A percentile compares a stretch with the other conserved stretches of the same genome.
Evolutionary conservation across 2,888 invertebrate species (phyloP).

Genomic region (Brenthis daphne): DNA sequence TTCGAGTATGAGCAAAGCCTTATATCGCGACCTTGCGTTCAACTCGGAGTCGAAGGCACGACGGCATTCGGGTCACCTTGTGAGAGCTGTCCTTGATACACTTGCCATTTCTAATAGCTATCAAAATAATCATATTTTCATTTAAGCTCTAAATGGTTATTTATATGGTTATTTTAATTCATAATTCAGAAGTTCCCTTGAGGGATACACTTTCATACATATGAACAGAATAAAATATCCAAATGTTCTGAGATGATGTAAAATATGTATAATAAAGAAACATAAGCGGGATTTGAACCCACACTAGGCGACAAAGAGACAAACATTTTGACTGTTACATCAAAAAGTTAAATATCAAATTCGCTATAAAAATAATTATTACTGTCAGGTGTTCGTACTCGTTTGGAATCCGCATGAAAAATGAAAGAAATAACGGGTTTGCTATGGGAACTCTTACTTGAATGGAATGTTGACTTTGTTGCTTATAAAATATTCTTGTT

Average conservation of each 20-base stretch:
- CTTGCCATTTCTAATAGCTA: conserved; percentile 21
- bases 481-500: conserved; percentile 18
- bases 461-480: conserved; percentile 9
- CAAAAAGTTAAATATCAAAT: background rate
- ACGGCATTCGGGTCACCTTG: conserved; percentile 25
- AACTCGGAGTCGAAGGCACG: conserved; percentile 4
- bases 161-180: too few species aligned
- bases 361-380: background rate
- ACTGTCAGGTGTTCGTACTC: background rate
- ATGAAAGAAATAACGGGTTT: conserved; percentile 13
- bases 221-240: background rate
- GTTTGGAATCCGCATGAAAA: conserved; percentile 3
- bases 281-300: background rate
- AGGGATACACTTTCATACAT: too few species aligned
- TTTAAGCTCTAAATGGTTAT: too few species aligned
- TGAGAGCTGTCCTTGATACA: conserved; percentile 27
- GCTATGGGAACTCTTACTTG: conserved; percentile 1
- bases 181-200: too few species aligned
- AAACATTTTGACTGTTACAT: too few species aligned
- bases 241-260: background rate
- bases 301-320: background rate
- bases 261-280: background rate
- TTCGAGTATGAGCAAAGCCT: conserved; percentile 2
- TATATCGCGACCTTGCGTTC: conserved; percentile 19
- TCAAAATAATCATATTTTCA: background rate